A percentile compares a stretch with the other conserved stretches of the same genome.
Conservation (phyloP, 2,113 vertebrate genomes). For the Oryzias celebensis region DNA sequence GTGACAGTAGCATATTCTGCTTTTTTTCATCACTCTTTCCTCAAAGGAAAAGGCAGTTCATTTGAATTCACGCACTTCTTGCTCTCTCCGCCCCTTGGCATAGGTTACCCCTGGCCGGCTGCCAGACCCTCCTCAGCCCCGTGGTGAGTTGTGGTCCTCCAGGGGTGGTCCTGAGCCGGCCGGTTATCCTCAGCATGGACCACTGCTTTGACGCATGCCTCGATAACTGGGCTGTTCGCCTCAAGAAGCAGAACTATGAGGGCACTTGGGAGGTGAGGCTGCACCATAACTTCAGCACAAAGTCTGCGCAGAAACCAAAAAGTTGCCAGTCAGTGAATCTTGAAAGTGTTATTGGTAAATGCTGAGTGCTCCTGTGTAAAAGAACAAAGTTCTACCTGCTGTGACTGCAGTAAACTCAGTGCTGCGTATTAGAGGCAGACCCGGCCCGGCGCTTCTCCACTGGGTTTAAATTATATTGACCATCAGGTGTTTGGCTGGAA, state of each 20-base stretch:
- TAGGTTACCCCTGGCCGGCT: slow-evolving; percentile 93
- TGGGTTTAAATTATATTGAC: slow-evolving; percentile 57
- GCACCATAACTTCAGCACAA: slow-evolving; percentile 31
- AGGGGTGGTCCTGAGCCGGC: slow-evolving; percentile 91
- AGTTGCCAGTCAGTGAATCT: slow-evolving; percentile 45
- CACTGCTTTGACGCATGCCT: slow-evolving; percentile 93
- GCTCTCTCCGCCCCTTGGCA: slow-evolving; percentile 21
- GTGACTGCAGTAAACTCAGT: slow-evolving; percentile 21
- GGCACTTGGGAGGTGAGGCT: slow-evolving; percentile 94
- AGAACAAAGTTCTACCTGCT: slow-evolving; percentile 25
- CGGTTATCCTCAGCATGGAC: slow-evolving; percentile 94
- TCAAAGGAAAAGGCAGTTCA: slow-evolving; percentile 37
- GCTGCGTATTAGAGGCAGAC: slow-evolving; percentile 16
- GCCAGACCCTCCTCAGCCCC: slow-evolving; percentile 95
- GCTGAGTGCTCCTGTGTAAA: slow-evolving; percentile 25
- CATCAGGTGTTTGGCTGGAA: slow-evolving; percentile 62
- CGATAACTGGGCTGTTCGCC: slow-evolving; percentile 93
- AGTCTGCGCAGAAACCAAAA: slow-evolving; percentile 38
- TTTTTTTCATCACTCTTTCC: slow-evolving; percentile 37
- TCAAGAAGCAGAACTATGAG: slow-evolving; percentile 96
- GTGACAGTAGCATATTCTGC: slow-evolving; percentile 38
- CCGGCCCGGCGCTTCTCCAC: slow-evolving; percentile 36
- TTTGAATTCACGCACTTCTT: slow-evolving; percentile 10
- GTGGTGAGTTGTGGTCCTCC: slow-evolving; percentile 98
- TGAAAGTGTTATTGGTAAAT: slow-evolving; percentile 38